Evolutionary conservation across 2,888 invertebrate genomes (phyloP).

Genomic region (Tetropium fuscum): DNA sequence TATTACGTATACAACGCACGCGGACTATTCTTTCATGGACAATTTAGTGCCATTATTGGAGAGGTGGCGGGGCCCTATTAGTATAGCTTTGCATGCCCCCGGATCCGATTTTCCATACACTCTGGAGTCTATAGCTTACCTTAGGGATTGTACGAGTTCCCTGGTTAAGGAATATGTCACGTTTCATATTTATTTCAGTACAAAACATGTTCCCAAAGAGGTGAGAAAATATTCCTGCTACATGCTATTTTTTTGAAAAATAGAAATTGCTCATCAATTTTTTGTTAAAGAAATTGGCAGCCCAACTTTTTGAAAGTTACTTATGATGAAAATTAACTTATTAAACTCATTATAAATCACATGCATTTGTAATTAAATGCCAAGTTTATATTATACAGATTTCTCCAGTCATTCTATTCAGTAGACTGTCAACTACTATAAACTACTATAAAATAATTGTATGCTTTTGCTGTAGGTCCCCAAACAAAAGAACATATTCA

Average conservation of each 20-base stretch:
- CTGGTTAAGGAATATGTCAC: conserved; percentile 84
- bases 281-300: too few species aligned
- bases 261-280: too few species aligned
- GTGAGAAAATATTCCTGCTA: conserved; percentile 64
- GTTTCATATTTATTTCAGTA: conserved; percentile 91
- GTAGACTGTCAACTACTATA: too few species aligned
- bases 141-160: conserved; percentile 80
- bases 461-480: conserved; percentile 75
- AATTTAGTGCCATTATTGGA: conserved; percentile 88
- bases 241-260: too few species aligned
- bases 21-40: conserved; percentile 91
- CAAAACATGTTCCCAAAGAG: conserved; percentile 84
- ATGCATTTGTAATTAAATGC: too few species aligned
- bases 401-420: too few species aligned
- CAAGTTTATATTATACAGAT: too few species aligned
- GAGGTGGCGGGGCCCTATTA: conserved; percentile 89
- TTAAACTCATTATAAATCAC: too few species aligned
- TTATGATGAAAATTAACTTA: too few species aligned
- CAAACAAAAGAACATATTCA: conserved; percentile 72
- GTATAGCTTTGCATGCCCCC: conserved; percentile 89
- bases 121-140: conserved; percentile 82
- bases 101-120: conserved; percentile 85
- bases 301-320: too few species aligned
- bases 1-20: conserved; percentile 93
- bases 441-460: too few species aligned